Evolutionary conservation across 1,140 invertebrate species (phyloP).

Genomic region (Temnothorax nylanderi): DNA sequence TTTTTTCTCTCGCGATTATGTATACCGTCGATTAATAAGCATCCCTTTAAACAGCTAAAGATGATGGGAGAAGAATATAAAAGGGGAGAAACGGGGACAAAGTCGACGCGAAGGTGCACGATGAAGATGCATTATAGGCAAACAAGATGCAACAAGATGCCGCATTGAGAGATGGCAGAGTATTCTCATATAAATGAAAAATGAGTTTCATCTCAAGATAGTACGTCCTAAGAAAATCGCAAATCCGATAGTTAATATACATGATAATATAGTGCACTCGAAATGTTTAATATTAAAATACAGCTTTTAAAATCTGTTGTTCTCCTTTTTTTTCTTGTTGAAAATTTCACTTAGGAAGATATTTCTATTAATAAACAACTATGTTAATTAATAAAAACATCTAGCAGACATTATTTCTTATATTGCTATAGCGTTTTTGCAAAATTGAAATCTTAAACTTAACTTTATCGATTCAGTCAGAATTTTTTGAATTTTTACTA

Average conservation of each 20-base stretch:
- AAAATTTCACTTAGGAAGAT: background rate
- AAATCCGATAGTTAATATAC: background rate
- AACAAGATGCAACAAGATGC: constrained; percentile 72
- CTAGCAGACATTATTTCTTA: background rate
- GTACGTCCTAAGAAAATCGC: background rate
- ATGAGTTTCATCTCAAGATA: background rate
- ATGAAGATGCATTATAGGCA: constrained; percentile 53
- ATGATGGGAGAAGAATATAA: background rate
- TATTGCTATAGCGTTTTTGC: background rate
- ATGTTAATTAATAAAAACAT: background rate
- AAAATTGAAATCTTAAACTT: background rate
- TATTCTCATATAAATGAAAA: background rate
- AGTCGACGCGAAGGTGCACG: background rate
- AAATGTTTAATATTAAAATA: background rate
- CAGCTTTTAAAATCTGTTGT: background rate
- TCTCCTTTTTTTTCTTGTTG: background rate
- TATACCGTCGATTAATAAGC: background rate
- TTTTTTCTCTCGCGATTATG: background rate
- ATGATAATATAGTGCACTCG: background rate
- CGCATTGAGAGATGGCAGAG: constrained; percentile 10
- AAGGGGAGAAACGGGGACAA: background rate
- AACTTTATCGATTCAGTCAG: background rate
- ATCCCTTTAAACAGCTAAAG: constrained; percentile 17
- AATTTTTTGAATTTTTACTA: background rate
- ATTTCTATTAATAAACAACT: background rate